phyloP scores from a whole-genome alignment of 1,140 invertebrate genomes.

The Armadillidium nasatum region DNA sequence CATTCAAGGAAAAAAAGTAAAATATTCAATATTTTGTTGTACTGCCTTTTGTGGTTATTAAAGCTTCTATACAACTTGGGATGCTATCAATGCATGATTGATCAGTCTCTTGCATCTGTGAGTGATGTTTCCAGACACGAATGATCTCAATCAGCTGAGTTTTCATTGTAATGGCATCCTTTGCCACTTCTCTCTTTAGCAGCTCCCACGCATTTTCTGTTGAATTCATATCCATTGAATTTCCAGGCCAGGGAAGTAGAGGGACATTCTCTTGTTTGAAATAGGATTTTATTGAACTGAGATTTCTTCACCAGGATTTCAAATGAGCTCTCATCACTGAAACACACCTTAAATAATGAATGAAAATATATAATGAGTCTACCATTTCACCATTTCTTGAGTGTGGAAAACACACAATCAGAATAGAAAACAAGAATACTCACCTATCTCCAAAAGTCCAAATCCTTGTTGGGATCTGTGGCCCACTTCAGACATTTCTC shows the following conservation, averaged over 20 bases:
- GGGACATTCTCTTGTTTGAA: not conserved
- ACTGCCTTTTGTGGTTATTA: not conserved
- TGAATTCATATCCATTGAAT: not conserved
- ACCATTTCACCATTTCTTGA: too few relatives aligned
- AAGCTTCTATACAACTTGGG: not conserved
- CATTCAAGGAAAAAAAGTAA: too few relatives aligned
- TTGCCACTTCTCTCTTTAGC: conserved; percentile 11
- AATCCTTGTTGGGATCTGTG: too few relatives aligned
- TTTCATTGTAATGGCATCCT: not conserved
- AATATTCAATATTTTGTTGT: too few relatives aligned
- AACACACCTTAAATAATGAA: too few relatives aligned
- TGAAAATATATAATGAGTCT: too few relatives aligned
- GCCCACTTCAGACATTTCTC: too few relatives aligned
- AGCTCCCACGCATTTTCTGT: not conserved
- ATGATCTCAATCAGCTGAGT: not conserved
- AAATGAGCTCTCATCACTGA: too few relatives aligned
- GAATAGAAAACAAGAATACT: too few relatives aligned
- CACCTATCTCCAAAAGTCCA: too few relatives aligned
- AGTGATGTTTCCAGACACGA: conserved; percentile 39
- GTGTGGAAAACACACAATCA: too few relatives aligned
- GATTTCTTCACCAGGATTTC: too few relatives aligned
- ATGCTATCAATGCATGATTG: not conserved
- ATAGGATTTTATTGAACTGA: not conserved
- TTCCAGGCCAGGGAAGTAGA: not conserved
- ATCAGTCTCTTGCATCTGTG: not conserved